Percentiles rank a stretch among this genome's conserved stretches.
Evolutionary conservation across 1,140 invertebrate species (phyloP).

Genomic region (Lepidurus packardi): DNA sequence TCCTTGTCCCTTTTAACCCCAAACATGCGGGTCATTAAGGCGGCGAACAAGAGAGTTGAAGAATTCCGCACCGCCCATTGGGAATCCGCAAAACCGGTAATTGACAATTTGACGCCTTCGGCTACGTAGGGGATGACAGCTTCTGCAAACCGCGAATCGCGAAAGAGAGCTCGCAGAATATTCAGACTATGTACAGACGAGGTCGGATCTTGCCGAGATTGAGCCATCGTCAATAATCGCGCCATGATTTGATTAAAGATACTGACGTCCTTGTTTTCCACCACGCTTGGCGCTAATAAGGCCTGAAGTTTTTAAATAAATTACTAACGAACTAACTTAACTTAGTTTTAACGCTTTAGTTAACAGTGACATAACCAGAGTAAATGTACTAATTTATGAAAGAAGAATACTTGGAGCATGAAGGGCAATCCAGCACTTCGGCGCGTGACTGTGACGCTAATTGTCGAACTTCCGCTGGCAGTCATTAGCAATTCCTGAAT

Average conservation of each 20-base stretch:
- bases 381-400: too few species aligned
- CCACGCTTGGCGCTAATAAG: slow-evolving; percentile 25
- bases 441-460: slow-evolving; percentile 69
- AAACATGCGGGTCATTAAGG: slow-evolving; percentile 81
- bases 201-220: slow-evolving; percentile 42
- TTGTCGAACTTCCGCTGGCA: slow-evolving; percentile 61
- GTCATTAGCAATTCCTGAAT: slow-evolving; percentile 56
- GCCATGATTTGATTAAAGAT: slow-evolving; percentile 57
- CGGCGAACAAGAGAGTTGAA: slow-evolving; percentile 73
- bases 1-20: slow-evolving; percentile 73
- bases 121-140: slow-evolving; percentile 64
- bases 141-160: slow-evolving; percentile 67
- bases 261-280: slow-evolving; percentile 29
- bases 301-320: background rate
- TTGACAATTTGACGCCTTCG: slow-evolving; percentile 62
- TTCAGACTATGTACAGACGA: slow-evolving; percentile 74
- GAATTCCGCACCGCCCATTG: slow-evolving; percentile 84
- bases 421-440: slow-evolving; percentile 87
- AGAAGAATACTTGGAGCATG: slow-evolving; percentile 62
- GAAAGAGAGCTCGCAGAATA: slow-evolving; percentile 72
- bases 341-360: too few species aligned
- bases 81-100: slow-evolving; percentile 64
- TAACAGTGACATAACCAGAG: too few species aligned
- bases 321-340: background rate
- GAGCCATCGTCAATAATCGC: slow-evolving; percentile 50